phyloP scores from a whole-genome alignment of 2,113 vertebrate species.

The Agelaius phoeniceus region DNA sequence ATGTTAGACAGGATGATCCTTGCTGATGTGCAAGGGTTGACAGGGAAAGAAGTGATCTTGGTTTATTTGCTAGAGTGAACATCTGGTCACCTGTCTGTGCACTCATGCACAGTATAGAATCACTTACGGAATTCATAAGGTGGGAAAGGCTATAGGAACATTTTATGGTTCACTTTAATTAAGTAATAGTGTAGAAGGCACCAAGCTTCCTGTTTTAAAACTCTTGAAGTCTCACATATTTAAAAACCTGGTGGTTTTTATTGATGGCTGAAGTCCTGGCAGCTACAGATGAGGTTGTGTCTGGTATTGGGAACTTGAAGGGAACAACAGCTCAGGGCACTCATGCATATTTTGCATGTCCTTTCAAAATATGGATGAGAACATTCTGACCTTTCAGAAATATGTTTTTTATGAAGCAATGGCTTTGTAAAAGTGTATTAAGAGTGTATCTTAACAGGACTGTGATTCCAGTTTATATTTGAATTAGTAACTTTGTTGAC shows the following conservation, averaged over 20 bases:
- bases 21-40: neutral
- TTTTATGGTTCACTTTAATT: neutral
- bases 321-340: neutral
- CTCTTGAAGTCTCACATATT: rapidly evolving
- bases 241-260: neutral
- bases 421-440: neutral
- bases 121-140: neutral
- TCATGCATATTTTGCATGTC: neutral
- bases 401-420: neutral
- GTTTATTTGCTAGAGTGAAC: neutral
- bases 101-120: neutral
- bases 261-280: neutral
- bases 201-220: neutral
- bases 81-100: neutral
- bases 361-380: neutral
- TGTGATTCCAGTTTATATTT: neutral
- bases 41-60: neutral
- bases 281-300: neutral
- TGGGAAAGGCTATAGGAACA: neutral
- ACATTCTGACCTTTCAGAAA: neutral
- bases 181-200: neutral
- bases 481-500: neutral
- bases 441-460: neutral
- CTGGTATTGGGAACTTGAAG: neutral
- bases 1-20: neutral